A percentile compares a stretch with the other conserved stretches of the same genome.
phyloP scores from a whole-genome alignment of 92 coral and sea anemone genomes.

The Pocillopora grandis region DNA sequence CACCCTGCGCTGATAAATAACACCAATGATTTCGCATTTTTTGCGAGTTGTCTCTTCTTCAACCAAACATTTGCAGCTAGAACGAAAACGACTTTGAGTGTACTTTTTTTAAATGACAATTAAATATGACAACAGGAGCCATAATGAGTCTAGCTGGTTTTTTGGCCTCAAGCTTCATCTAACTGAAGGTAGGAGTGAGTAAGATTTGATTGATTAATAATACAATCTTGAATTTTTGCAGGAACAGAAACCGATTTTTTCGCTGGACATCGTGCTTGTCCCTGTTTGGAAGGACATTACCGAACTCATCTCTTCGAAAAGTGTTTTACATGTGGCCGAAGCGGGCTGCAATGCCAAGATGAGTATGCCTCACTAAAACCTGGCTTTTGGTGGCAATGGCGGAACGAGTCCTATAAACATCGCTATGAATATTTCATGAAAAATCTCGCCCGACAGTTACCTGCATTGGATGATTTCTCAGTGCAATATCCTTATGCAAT shows the following conservation, averaged over 20 bases:
- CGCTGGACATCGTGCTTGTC: background rate
- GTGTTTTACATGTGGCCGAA: background rate
- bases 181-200: too few species aligned
- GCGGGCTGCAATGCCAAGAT: background rate
- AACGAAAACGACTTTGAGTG: too few species aligned
- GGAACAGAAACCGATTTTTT: background rate
- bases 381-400: slow-evolving; percentile 3
- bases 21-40: too few species aligned
- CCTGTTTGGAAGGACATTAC: background rate
- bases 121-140: too few species aligned
- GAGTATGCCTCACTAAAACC: background rate
- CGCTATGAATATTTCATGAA: background rate
- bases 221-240: background rate
- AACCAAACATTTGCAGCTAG: too few species aligned
- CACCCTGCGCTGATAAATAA: too few species aligned
- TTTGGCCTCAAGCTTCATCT: too few species aligned
- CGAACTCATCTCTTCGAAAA: background rate
- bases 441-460: background rate
- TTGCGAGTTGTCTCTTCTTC: too few species aligned
- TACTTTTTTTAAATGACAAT: too few species aligned
- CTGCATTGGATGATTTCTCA: background rate
- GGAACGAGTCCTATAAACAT: background rate
- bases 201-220: too few species aligned
- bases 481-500: background rate
- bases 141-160: too few species aligned